These are phyloP conservation scores for Pteromalus puparum DNA, from an alignment of 1,140 invertebrate genomes.

Conservation along the genomic window DNA sequence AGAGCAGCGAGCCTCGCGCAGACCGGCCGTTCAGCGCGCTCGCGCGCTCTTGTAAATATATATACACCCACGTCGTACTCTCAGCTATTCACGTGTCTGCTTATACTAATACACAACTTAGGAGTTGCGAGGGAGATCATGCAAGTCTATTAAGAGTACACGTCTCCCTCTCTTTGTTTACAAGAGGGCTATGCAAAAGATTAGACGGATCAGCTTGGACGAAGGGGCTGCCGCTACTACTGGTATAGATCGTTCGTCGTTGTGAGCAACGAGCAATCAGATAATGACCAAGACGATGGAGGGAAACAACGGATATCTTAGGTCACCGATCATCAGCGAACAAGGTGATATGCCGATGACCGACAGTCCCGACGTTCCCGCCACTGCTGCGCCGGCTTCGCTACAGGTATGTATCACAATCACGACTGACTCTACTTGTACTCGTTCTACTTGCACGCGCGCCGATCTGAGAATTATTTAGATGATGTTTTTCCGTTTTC, in stretches of 20 bases:
- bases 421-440: neutral
- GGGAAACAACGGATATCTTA: slow-evolving; percentile 67
- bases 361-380: slow-evolving; percentile 50
- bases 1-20: slow-evolving; percentile 23
- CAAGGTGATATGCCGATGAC: slow-evolving; percentile 60
- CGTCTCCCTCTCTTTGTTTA: neutral
- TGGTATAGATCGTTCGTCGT: no score
- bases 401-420: slow-evolving; percentile 61
- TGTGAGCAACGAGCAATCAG: no score
- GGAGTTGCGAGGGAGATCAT: no score
- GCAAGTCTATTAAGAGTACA: no score
- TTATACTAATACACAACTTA: no score
- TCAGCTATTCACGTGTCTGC: no score
- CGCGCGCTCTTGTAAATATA: neutral
- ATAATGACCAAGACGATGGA: slow-evolving; percentile 55
- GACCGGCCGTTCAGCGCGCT: neutral
- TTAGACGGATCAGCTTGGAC: neutral
- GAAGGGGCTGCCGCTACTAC: neutral
- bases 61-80: no score
- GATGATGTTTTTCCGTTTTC: no score
- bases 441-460: neutral
- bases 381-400: slow-evolving; percentile 48
- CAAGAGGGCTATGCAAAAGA: neutral
- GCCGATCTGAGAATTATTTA: no score
- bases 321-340: slow-evolving; percentile 59